Base-by-base conservation (phyloP, 2,113 vertebrate species). In the Triplophysa siluroides region DNA sequence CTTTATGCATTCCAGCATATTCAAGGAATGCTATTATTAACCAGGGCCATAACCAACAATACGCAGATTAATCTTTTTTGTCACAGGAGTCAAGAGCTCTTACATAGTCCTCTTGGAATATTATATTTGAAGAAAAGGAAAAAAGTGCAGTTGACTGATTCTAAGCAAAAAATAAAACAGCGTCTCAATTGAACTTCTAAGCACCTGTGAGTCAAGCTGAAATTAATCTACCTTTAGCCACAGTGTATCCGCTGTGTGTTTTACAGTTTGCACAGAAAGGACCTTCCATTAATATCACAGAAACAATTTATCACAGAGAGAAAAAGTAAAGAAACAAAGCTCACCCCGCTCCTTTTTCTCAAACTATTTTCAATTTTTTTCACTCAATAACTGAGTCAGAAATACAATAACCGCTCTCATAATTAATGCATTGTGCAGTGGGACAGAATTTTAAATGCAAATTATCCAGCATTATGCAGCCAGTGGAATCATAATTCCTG, bases 31-130 rank as follows among this genome's bases (percentile, higher is more conserved):
- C n/a, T n/a, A 73, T 79, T 68, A 80, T 76, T 76, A 62, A 79
- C 71, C 80, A 56, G 16, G 41, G 72, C 69, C 61, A 64, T 73
- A 41, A 65, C 43, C 62, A 80, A 63, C 18, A 77, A 73, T 80
- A 77, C 65, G 73, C 23, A 74, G 33, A 72, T 85, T 41, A 85
- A 85, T 82, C 60, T 77, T 77, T 70, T 66, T 78, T 82, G 54
- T 82, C 54, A 72, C 62, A 33, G 21, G 23, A 47, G 23, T 38
- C 68, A 29, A 54, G 56, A 43, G 16, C 19, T 56, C 33, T 6
- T 7, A 33, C 33, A 33, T 65, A 79, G 75, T 69, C 58, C 45
- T 56, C 72, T 70, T 24, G 71, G 74, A 45, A 60, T 69, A 63
- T n/a, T 70, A 64, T 60, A 63, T 71, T 76, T n/a, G 33, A 56